These are phyloP conservation scores for Parauchenoglanis punctatus DNA, from an alignment of 2,797 vertebrate species.

Conservation along the genomic window DNA sequence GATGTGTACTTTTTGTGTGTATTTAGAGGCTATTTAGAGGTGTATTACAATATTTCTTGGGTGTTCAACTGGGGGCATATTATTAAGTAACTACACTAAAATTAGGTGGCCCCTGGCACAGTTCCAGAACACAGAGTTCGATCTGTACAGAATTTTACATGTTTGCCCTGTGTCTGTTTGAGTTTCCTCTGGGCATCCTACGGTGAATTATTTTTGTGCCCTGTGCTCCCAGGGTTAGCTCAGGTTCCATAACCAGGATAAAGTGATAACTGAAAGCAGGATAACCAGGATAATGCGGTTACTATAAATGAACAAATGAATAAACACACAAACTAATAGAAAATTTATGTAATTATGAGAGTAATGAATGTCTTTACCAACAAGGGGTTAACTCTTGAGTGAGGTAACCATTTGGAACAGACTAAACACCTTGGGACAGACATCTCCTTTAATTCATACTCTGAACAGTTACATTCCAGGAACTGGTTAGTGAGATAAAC, in stretches of 20 bases:
- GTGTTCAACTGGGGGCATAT: background rate
- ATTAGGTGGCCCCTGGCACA: background rate
- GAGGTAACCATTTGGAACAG: background rate
- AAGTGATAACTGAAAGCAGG: background rate
- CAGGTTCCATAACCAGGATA: background rate
- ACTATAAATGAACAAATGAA: background rate
- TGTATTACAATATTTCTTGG: background rate
- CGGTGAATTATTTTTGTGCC: background rate
- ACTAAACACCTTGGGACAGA: background rate
- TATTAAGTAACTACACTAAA: background rate
- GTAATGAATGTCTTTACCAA: background rate
- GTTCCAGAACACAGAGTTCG: background rate
- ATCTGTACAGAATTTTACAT: background rate
- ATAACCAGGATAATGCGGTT: background rate
- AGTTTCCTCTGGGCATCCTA: background rate
- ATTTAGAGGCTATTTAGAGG: too few species aligned
- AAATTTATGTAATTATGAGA: background rate
- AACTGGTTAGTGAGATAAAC: slow-evolving; percentile 9
- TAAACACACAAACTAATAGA: background rate
- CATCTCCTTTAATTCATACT: background rate
- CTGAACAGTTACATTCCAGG: background rate
- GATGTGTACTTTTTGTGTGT: too few species aligned
- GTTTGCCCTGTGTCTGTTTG: background rate
- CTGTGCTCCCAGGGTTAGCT: background rate
- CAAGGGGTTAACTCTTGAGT: background rate